Evolutionary conservation across 2,113 vertebrate genomes (phyloP).

Genomic region (Acrocephalus kingi): DNA sequence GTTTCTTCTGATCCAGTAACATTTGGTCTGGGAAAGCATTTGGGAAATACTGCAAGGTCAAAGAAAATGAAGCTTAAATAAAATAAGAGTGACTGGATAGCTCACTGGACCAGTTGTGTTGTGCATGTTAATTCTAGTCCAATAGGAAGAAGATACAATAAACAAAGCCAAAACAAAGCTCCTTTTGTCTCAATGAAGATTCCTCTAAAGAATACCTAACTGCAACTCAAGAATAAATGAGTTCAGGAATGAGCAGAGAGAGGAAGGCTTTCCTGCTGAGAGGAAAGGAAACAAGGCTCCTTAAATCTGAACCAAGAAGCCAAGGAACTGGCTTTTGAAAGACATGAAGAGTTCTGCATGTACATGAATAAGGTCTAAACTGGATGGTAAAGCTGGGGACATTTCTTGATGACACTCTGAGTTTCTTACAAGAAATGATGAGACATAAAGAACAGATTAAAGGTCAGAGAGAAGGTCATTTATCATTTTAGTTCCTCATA

Average conservation of each 20-base stretch:
- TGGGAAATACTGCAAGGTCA: background rate
- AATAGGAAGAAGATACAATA: background rate
- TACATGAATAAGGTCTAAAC: background rate
- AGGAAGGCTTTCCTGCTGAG: slow-evolving; percentile 36
- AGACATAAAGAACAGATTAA: background rate
- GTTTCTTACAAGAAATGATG: slow-evolving; percentile 3
- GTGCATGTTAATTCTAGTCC: background rate
- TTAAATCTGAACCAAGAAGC: background rate
- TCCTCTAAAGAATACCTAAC: slow-evolving; percentile 5
- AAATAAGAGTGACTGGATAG: background rate
- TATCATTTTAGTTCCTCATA: background rate
- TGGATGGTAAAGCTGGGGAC: background rate
- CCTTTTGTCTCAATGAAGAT: slow-evolving; percentile 13
- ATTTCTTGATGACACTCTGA: background rate
- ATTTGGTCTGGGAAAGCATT: background rate
- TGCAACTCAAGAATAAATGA: slow-evolving; percentile 24
- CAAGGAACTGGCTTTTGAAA: slow-evolving; percentile 8
- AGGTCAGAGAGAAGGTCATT: slow-evolving; percentile 7
- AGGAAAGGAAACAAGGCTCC: slow-evolving; percentile 4
- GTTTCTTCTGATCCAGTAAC: background rate
- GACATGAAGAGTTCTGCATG: background rate
- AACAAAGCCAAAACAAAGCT: slow-evolving; percentile 9
- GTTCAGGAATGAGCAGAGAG: slow-evolving; percentile 14
- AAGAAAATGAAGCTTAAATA: background rate
- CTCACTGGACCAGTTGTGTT: background rate